These are phyloP conservation scores for Phrynosoma blainvillii DNA, from an alignment of 2,113 vertebrate genomes.

Conservation along the genomic window DNA sequence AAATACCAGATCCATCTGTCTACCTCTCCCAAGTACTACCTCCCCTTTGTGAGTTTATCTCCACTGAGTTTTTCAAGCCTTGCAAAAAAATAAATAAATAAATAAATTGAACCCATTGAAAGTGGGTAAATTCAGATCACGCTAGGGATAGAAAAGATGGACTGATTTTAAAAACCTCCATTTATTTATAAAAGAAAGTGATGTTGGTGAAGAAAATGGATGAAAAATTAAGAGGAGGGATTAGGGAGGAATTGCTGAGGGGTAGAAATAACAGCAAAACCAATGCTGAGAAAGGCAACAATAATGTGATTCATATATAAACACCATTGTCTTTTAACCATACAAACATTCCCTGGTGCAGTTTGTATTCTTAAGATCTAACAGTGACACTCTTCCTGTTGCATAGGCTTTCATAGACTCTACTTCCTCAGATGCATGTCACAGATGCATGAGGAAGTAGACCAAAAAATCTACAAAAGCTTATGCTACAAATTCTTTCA, in stretches of 20 bases:
- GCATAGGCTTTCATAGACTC: no score
- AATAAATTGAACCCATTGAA: background rate
- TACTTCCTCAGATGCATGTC: no score
- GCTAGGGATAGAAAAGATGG: background rate
- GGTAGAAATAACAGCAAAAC: background rate
- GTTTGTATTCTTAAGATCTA: background rate
- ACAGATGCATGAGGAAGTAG: no score
- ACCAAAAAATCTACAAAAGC: no score
- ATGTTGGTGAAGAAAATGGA: background rate
- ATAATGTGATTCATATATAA: background rate
- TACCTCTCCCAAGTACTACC: background rate
- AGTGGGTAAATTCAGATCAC: background rate
- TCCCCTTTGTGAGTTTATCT: conserved; percentile 4
- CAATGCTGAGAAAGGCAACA: background rate
- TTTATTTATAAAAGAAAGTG: background rate
- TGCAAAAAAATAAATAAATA: no score
- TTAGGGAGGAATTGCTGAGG: background rate
- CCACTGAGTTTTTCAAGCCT: background rate
- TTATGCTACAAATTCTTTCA: no score
- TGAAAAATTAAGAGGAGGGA: background rate
- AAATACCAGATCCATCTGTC: background rate
- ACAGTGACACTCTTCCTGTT: background rate
- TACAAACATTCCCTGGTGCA: background rate
- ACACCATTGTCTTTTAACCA: background rate
- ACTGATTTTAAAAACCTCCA: background rate